Evolutionary conservation across 2,797 vertebrate genomes (phyloP).

Genomic region (Sebastolobus alascanus): DNA sequence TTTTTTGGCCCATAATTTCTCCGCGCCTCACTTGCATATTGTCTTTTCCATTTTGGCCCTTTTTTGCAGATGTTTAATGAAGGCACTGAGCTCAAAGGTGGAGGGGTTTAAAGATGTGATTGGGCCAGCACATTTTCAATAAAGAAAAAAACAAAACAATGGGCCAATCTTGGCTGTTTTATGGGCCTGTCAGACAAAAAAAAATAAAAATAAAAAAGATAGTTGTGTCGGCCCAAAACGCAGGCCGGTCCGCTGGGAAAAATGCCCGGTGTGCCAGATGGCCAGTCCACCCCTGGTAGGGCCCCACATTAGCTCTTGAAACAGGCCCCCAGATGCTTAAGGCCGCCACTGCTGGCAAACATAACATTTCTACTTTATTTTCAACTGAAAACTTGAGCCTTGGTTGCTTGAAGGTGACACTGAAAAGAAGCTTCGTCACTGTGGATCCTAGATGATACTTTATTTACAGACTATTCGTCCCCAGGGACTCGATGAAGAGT

Average conservation of each 20-base stretch:
- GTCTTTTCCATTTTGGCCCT: fast-evolving
- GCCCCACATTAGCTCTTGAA: neutral
- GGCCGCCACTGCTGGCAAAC: neutral
- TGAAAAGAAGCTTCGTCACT: slow-evolving; percentile 39
- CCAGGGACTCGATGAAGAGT: slow-evolving; percentile 47
- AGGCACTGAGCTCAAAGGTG: too few species aligned
- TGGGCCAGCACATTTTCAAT: too few species aligned
- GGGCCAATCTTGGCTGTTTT: fast-evolving
- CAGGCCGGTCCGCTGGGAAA: too few species aligned
- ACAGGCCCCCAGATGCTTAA: neutral
- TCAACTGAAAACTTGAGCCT: slow-evolving; percentile 37
- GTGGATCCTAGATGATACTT: slow-evolving; percentile 52
- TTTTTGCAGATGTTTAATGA: too few species aligned
- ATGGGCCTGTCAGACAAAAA: too few species aligned
- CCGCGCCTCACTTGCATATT: too few species aligned
- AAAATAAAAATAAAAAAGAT: too few species aligned
- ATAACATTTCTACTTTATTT: slow-evolving; percentile 38
- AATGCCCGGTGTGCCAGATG: too few species aligned
- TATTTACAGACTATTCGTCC: slow-evolving; percentile 57
- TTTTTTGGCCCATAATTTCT: too few species aligned
- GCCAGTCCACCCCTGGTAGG: neutral
- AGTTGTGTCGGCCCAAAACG: too few species aligned
- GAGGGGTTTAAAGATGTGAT: too few species aligned
- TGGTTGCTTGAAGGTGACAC: slow-evolving; percentile 60
- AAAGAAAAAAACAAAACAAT: too few species aligned